Evolutionary conservation across 64 coral and sea anemone genomes (phyloP), one percentile per base, ranked within the genome.

Genomic region (Pocillopora verrucosa): DNA sequence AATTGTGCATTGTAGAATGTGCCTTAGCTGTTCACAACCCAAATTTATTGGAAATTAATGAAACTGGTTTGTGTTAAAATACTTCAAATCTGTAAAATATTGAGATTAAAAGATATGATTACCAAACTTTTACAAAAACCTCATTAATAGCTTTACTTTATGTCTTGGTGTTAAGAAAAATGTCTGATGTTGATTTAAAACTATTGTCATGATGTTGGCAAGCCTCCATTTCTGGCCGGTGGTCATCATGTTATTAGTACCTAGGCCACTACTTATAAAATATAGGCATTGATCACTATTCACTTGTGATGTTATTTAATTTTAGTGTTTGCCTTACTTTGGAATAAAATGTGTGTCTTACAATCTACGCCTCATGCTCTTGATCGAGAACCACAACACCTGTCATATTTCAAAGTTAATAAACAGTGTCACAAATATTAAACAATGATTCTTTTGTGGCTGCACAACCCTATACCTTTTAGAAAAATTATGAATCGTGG

Each of bases 11-110:
- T n/a, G n/a, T n/a, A n/a, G n/a, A n/a, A n/a, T n/a, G n/a, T n/a
- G n/a, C n/a, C 68, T 80, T 87, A 65, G 58, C 34, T 24, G 20
- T 86, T 72, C 57, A 30, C 83, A 73, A 38, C 83, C 64, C 70
- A 86, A 86, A 86, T 86, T 86, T 86, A 72, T 86, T 61, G 58
- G 86, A 59, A 77, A 61, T 76, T 16, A 76, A 36, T 75, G 76
- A 36, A 76, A 58, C 60, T 75, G 59, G 60, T 36, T 20, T 61
- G 26, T 58, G 56, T 37, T 75, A 67, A 83, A 64, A 83, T 67
- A 67, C 17, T 22, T 63, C 20, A 83, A 83, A 83, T 38, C 61
- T 83, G 80, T 79, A 79, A 56, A 79, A 60, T 79, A 79, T 79
- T 79, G 9, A 79, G 77, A 60, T 79, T 79, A 30, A 60, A 79